Percentiles rank a stretch among this genome's conserved stretches.
Evolutionary conservation across 2,888 invertebrate species (phyloP).

Genomic region (Brachypalpus laphriformis): DNA sequence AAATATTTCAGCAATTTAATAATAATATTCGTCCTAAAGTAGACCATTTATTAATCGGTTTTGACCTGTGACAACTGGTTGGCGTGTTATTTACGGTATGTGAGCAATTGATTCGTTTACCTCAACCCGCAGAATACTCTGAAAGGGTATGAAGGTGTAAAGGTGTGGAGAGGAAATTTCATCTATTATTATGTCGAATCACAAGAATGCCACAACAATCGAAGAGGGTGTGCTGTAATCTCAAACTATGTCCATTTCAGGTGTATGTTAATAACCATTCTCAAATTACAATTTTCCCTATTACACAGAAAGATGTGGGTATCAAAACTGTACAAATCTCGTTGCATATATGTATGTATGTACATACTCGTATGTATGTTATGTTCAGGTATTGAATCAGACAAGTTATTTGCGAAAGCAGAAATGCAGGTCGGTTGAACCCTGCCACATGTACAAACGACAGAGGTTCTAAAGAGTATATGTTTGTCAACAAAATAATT

Average conservation of each 20-base stretch:
- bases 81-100: background rate
- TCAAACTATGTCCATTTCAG: background rate
- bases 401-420: conserved; percentile 26
- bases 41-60: background rate
- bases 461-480: conserved; percentile 2
- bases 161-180: background rate
- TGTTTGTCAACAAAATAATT: conserved; percentile 28
- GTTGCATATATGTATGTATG: no score
- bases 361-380: background rate
- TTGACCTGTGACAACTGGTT: background rate
- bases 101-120: background rate
- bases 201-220: background rate
- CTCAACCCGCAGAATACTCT: background rate
- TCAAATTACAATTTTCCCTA: conserved; percentile 8
- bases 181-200: background rate
- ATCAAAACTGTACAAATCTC: background rate
- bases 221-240: background rate
- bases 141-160: background rate
- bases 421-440: conserved; percentile 15
- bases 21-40: background rate
- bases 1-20: background rate
- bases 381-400: conserved; percentile 1
- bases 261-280: conserved; percentile 13
- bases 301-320: background rate
- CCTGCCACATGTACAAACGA: conserved; percentile 1